Evolutionary conservation across 2,113 vertebrate species (phyloP).

Genomic region (Sminthopsis crassicaudata): DNA sequence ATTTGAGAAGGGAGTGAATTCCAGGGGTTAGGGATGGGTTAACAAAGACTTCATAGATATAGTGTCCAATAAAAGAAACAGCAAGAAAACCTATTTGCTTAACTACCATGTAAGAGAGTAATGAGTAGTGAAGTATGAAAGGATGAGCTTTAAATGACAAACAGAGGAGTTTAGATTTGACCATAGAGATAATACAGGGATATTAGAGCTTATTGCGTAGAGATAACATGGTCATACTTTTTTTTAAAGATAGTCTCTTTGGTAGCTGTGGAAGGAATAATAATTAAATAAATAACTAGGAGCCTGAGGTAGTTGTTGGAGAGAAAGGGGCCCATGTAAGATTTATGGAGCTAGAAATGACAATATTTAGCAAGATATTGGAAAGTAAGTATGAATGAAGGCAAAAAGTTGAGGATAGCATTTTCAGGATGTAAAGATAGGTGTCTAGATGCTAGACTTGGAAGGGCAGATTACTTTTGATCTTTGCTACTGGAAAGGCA

Average conservation of each 20-base stretch:
- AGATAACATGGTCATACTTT: neutral
- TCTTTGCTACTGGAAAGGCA: neutral
- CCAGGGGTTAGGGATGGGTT: neutral
- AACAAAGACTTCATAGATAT: neutral
- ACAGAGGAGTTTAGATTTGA: neutral
- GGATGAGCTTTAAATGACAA: neutral
- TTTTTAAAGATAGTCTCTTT: neutral
- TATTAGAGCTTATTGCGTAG: neutral
- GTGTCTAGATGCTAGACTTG: neutral
- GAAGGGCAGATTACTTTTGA: neutral
- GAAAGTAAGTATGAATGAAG: neutral
- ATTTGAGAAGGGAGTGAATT: neutral
- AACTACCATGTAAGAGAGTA: neutral
- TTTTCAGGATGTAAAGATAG: neutral
- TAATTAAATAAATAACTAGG: too few species aligned
- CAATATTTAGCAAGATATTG: neutral
- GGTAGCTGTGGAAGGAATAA: neutral
- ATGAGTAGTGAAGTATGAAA: neutral
- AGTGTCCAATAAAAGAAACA: neutral
- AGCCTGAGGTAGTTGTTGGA: neutral
- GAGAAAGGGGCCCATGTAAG: neutral
- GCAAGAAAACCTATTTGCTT: neutral
- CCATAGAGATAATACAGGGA: neutral
- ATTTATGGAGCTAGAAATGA: neutral
- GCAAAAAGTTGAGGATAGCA: neutral